A percentile compares a stretch with the other conserved stretches of the same genome.
These are phyloP conservation scores for Lamproptera curius DNA, from an alignment of 2,888 invertebrate species.

Conservation along the genomic window DNA sequence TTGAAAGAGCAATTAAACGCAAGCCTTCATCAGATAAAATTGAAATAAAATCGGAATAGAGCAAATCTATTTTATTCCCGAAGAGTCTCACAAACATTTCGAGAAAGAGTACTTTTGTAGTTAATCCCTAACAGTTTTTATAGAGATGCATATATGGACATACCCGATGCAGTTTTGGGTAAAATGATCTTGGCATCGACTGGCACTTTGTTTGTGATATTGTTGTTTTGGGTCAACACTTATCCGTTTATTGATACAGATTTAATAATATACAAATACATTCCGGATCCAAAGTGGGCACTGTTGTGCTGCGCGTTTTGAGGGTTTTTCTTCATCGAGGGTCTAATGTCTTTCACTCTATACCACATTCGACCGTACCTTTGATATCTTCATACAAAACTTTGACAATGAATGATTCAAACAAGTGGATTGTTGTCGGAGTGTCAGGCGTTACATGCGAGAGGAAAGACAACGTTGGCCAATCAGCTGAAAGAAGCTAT, in stretches of 20 bases:
- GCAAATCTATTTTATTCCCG: slow-evolving; percentile 81
- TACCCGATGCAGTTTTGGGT: slow-evolving; percentile 77
- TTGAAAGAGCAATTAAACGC: slow-evolving; percentile 75
- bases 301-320: slow-evolving; percentile 78
- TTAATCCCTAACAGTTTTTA: slow-evolving; percentile 33
- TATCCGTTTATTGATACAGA: slow-evolving; percentile 83
- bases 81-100: slow-evolving; percentile 82
- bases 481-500: slow-evolving; percentile 67
- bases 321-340: slow-evolving; percentile 81
- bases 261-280: slow-evolving; percentile 65
- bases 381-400: slow-evolving; percentile 14
- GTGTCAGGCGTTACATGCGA: slow-evolving; percentile 89
- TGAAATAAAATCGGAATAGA: slow-evolving; percentile 56
- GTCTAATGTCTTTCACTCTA: slow-evolving; percentile 80
- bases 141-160: slow-evolving; percentile 63
- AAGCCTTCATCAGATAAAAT: slow-evolving; percentile 59
- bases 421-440: slow-evolving; percentile 72
- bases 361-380: slow-evolving; percentile 66
- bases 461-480: slow-evolving; percentile 89
- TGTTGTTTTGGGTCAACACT: slow-evolving; percentile 82
- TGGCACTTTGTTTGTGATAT: slow-evolving; percentile 72
- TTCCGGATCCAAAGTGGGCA: slow-evolving; percentile 78
- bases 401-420: slow-evolving; percentile 23
- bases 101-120: slow-evolving; percentile 80
- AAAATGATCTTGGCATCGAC: slow-evolving; percentile 76